phyloP scores from a whole-genome alignment of 2,113 vertebrate species.

The Struthio camelus region DNA sequence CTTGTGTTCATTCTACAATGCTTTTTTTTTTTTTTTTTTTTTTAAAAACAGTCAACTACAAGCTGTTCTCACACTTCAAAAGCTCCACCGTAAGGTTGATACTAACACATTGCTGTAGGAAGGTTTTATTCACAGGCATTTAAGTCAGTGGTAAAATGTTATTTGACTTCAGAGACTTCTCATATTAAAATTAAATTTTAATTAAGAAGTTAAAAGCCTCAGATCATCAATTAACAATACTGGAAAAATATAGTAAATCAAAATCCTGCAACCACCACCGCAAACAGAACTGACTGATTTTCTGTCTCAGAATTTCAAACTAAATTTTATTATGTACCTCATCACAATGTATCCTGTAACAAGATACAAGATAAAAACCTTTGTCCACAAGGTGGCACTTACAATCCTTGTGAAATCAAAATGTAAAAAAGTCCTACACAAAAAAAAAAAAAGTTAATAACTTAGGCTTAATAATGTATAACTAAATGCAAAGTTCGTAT shows the following conservation, averaged over 20 bases:
- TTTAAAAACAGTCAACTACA: background rate
- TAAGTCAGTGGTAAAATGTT: background rate
- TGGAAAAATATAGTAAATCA: background rate
- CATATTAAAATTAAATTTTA: background rate
- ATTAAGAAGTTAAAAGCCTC: background rate
- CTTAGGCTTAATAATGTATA: background rate
- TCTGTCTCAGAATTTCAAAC: background rate
- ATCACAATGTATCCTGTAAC: background rate
- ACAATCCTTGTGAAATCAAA: background rate
- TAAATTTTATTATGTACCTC: background rate
- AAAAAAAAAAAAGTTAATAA: background rate
- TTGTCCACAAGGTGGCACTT: constrained; percentile 71
- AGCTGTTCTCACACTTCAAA: background rate
- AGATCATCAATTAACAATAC: background rate
- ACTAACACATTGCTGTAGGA: background rate
- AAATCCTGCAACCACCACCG: background rate
- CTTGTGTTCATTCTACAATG: background rate
- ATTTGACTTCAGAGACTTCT: background rate
- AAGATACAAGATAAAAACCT: background rate
- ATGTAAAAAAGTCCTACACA: accelerated
- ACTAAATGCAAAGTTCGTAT: background rate
- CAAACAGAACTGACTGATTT: background rate
- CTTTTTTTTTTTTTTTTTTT: no score
- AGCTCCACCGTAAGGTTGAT: background rate
- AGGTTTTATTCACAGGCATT: background rate